phyloP scores from a whole-genome alignment of 1,140 invertebrate genomes.

The Acyrthosiphon pisum region DNA sequence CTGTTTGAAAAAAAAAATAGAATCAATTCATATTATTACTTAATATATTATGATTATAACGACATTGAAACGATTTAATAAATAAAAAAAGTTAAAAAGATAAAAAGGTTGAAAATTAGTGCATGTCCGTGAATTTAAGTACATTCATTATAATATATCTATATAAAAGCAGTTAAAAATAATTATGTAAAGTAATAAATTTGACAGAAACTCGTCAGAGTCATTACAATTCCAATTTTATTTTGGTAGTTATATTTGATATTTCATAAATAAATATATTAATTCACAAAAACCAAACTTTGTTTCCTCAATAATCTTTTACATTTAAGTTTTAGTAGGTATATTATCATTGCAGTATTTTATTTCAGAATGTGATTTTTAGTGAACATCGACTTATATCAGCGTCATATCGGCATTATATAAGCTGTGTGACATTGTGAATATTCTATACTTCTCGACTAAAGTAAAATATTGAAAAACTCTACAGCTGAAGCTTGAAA shows the following conservation, averaged over 20 bases:
- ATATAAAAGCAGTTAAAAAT: not conserved
- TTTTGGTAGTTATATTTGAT: not conserved
- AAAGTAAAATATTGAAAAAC: not conserved
- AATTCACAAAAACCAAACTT: not conserved
- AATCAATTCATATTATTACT: not conserved
- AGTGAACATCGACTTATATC: not conserved
- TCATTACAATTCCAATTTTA: not conserved
- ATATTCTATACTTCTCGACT: not conserved
- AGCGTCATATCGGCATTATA: not conserved
- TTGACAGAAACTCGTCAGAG: not conserved
- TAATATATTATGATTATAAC: not conserved
- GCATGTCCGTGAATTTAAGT: not conserved
- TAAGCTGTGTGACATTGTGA: not conserved
- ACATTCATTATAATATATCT: not conserved
- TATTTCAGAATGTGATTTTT: not conserved
- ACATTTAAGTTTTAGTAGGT: not conserved
- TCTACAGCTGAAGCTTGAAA: not conserved
- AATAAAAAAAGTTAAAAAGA: too few species aligned
- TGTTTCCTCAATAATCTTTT: not conserved
- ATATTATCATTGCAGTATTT: not conserved
- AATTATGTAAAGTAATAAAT: not conserved
- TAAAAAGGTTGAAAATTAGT: not conserved
- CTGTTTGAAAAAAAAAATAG: not conserved
- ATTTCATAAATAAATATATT: not conserved
- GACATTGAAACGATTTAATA: not conserved